phyloP scores from a whole-genome alignment of 2,113 vertebrate species.

The Noturus placidus region DNA sequence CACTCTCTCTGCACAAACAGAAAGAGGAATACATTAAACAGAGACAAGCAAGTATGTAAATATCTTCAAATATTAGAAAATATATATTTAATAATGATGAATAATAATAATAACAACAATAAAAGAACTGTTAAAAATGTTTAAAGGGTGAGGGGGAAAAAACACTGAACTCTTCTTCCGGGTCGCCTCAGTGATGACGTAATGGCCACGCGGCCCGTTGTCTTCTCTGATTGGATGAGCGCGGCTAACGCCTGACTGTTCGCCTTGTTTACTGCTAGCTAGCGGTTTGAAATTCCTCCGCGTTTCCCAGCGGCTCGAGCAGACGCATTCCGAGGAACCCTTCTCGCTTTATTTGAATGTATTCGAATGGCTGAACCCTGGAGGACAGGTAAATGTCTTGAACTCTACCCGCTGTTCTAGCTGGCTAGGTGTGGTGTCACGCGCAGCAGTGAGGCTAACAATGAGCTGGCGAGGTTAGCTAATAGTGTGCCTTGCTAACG shows the following conservation, averaged over 20 bases:
- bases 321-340: background rate
- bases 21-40: background rate
- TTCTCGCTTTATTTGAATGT: background rate
- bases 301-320: background rate
- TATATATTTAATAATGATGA: too few relatives aligned
- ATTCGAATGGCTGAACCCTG: conserved; percentile 55
- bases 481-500: background rate
- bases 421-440: background rate
- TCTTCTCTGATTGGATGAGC: background rate
- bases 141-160: too few relatives aligned
- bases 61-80: too few relatives aligned
- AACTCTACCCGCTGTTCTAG: background rate
- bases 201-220: background rate
- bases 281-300: background rate
- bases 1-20: background rate
- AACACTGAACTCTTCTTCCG: background rate
- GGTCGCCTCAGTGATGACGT: background rate
- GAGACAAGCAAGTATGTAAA: background rate
- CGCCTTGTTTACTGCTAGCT: background rate
- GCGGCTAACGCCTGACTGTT: background rate
- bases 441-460: background rate
- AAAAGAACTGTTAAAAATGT: background rate
- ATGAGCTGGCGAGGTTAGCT: background rate
- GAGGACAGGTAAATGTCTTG: conserved; percentile 43
- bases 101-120: background rate